Percentiles rank a stretch among this genome's conserved stretches.
Evolutionary conservation across 2,797 vertebrate genomes (phyloP).

Genomic region (Tenualosa ilisha): DNA sequence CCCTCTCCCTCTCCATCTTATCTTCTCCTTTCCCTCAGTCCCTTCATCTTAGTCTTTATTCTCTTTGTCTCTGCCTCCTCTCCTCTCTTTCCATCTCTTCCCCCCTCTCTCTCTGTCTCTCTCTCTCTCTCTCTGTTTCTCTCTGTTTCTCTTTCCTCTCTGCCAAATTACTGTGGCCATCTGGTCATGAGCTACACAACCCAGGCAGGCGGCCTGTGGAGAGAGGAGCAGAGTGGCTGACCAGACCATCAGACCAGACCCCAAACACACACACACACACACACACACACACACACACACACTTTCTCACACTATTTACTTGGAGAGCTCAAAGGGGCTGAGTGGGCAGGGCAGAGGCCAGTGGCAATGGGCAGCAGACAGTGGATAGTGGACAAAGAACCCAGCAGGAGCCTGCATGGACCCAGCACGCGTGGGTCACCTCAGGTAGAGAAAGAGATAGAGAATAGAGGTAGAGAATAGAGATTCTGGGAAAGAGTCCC

Average conservation of each 20-base stretch:
- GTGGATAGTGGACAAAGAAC: neutral
- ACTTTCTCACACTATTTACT: conserved; percentile 20
- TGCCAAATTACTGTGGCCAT: conserved; percentile 15
- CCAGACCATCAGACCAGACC: conserved; percentile 41
- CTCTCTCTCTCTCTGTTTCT: neutral
- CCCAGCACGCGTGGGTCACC: conserved; percentile 25
- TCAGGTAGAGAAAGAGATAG: conserved; percentile 26
- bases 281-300: conserved; percentile 27
- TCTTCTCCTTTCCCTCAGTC: neutral
- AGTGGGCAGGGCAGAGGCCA: neutral
- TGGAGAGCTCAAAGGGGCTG: neutral
- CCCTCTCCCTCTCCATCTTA: neutral
- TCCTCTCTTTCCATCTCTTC: neutral
- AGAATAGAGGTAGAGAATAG: too few species aligned
- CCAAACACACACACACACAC: neutral
- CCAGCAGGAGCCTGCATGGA: conserved; percentile 6
- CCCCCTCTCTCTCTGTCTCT: neutral
- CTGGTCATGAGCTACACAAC: conserved; percentile 6
- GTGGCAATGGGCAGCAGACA: conserved; percentile 33
- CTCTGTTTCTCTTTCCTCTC: neutral
- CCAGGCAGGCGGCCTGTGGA: neutral
- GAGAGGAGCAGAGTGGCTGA: conserved; percentile 27
- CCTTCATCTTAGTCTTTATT: neutral
- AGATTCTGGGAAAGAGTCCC: neutral
- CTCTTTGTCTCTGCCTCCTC: neutral